These are phyloP conservation scores for Andrena fulva DNA, from an alignment of 2,888 invertebrate genomes.

Conservation along the genomic window DNA sequence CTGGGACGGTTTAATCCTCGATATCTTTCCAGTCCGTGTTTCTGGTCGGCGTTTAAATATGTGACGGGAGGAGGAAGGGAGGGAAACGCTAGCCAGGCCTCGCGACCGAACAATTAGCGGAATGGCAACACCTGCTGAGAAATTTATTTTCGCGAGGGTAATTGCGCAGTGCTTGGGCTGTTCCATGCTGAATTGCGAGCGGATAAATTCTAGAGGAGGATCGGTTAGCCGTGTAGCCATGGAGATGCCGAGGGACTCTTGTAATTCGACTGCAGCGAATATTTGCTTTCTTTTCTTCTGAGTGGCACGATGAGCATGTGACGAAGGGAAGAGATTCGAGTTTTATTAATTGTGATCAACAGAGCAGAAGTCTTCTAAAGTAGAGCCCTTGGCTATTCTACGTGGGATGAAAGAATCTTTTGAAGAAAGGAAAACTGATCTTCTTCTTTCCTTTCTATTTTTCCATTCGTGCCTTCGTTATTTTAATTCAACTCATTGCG, in stretches of 20 bases:
- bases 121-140: slow-evolving; percentile 44
- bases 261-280: background rate
- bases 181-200: slow-evolving; percentile 7
- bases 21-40: slow-evolving; percentile 22
- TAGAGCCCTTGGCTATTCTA: too few relatives aligned
- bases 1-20: background rate
- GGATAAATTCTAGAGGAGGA: slow-evolving; percentile 12
- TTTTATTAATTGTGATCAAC: too few relatives aligned
- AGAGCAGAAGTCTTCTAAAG: too few relatives aligned
- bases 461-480: too few relatives aligned
- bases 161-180: slow-evolving; percentile 14
- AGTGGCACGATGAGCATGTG: background rate
- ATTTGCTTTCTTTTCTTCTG: background rate
- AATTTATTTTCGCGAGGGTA: slow-evolving; percentile 38
- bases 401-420: too few relatives aligned
- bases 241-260: background rate
- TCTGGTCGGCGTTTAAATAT: slow-evolving; percentile 11
- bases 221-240: background rate
- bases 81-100: background rate
- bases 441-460: background rate
- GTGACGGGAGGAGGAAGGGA: background rate
- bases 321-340: background rate
- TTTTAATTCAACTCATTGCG: too few relatives aligned
- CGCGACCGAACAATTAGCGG: slow-evolving; percentile 32
- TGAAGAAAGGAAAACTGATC: background rate